phyloP scores from a whole-genome alignment of 2,797 vertebrate genomes.

The Cossypha niveicapilla region DNA sequence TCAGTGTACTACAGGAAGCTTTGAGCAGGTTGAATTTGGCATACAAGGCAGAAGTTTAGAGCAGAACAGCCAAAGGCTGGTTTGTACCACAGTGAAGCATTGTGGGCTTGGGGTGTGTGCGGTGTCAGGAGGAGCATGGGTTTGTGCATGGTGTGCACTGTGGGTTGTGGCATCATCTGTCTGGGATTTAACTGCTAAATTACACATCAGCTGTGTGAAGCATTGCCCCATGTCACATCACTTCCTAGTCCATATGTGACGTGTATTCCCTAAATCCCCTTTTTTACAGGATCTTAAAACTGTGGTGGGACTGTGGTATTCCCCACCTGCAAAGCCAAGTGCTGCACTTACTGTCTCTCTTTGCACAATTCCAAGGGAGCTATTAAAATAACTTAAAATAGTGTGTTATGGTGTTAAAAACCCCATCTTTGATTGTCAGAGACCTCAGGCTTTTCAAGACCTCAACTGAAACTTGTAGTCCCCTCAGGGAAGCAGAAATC shows the following conservation, averaged over 20 bases:
- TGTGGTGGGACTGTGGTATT: not conserved
- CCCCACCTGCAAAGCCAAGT: not conserved
- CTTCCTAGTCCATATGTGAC: not conserved
- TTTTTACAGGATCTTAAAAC: not conserved
- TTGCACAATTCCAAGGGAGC: not conserved
- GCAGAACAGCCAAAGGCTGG: not conserved
- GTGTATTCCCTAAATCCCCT: not conserved
- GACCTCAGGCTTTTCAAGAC: not conserved
- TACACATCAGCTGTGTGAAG: not conserved
- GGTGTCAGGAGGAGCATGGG: fast-evolving
- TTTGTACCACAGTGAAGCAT: not conserved
- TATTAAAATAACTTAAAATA: not conserved
- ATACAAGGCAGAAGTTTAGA: not conserved
- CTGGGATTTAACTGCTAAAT: not conserved
- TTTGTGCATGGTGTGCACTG: not conserved
- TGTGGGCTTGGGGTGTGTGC: not conserved
- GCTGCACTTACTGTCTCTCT: not conserved
- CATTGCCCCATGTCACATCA: not conserved
- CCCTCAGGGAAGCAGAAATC: not conserved
- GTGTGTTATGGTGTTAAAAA: not conserved
- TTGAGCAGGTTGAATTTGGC: not conserved
- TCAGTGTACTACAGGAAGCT: not conserved
- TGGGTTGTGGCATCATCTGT: fast-evolving
- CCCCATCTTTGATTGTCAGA: not conserved
- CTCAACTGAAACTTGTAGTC: not conserved